Percentiles rank a stretch among this genome's conserved stretches.
These are phyloP conservation scores for Apostichopus parvimensis DNA, from an alignment of 35 echinoderm and acorn worm species.

Conservation along the genomic window DNA sequence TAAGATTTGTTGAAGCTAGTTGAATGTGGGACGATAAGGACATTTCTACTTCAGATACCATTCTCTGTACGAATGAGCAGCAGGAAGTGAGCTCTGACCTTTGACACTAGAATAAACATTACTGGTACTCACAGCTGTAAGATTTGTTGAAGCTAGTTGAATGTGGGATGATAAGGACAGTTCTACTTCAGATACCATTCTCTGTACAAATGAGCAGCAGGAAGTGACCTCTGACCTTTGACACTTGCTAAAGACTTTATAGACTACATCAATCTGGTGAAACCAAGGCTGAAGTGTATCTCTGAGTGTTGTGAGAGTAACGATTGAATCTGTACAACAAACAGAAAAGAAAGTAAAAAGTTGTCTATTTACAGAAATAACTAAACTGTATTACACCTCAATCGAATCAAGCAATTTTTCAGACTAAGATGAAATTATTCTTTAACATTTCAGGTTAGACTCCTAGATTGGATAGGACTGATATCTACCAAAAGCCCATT, in stretches of 20 bases:
- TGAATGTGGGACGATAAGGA: conserved; percentile 22
- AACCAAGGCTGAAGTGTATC: conserved; percentile 17
- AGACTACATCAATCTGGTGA: conserved; percentile 10
- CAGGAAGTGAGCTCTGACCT: background rate
- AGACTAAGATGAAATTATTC: too few relatives aligned
- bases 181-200: conserved; percentile 6
- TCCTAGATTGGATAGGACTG: too few relatives aligned
- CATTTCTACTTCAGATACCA: conserved; percentile 4
- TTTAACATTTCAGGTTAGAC: too few relatives aligned
- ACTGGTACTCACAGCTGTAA: background rate
- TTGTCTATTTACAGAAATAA: too few relatives aligned
- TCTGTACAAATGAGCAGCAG: background rate
- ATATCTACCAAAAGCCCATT: too few relatives aligned
- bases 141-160: conserved; percentile 11
- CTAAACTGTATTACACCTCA: too few relatives aligned
- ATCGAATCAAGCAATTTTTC: too few relatives aligned
- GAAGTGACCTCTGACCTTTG: background rate
- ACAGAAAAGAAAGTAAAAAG: background rate
- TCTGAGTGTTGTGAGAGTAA: conserved; percentile 13
- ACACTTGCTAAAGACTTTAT: background rate
- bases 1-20: background rate
- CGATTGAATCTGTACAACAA: background rate
- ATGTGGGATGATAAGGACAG: background rate
- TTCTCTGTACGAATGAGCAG: background rate
- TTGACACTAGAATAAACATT: conserved; percentile 10